A percentile compares a stretch with the other conserved stretches of the same genome.
Conservation (phyloP, 2,113 vertebrate genomes). For the Oreochromis niloticus region DNA sequence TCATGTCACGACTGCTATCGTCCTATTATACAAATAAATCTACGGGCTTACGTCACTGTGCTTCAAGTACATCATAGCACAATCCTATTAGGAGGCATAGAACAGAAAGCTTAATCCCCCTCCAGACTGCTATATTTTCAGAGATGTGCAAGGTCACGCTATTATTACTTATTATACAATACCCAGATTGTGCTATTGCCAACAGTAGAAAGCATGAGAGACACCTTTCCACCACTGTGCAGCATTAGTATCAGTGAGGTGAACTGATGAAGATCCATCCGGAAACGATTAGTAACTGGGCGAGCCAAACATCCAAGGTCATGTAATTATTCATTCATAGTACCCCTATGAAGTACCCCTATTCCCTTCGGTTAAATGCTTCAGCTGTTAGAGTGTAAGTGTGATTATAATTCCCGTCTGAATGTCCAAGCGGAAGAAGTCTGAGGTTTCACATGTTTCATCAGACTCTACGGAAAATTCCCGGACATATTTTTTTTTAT, state of each 20-base stretch:
- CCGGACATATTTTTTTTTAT: neutral
- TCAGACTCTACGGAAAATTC: neutral
- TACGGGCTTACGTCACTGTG: slow-evolving; percentile 32
- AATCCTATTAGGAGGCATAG: slow-evolving; percentile 29
- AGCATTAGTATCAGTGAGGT: slow-evolving; percentile 15
- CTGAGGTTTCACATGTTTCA: neutral
- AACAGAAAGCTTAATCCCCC: slow-evolving; percentile 26
- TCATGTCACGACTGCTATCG: slow-evolving; percentile 47
- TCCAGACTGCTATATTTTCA: slow-evolving; percentile 20
- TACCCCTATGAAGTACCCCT: neutral
- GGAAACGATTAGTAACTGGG: neutral
- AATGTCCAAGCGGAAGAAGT: neutral
- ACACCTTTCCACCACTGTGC: slow-evolving; percentile 27
- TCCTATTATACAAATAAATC: slow-evolving; percentile 29
- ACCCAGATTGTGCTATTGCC: slow-evolving; percentile 51
- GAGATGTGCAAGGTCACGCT: slow-evolving; percentile 55
- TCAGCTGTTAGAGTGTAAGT: neutral
- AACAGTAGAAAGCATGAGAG: slow-evolving; percentile 18
- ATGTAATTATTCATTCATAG: slow-evolving; percentile 1
- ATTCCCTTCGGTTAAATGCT: neutral
- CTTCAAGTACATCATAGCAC: slow-evolving; percentile 40
- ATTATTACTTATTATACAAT: slow-evolving; percentile 49
- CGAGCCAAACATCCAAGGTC: slow-evolving; percentile 10
- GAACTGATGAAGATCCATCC: slow-evolving; percentile 1
- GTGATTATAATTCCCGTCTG: neutral